Conservation (phyloP, 2,113 vertebrate genomes). For the Porphyrio hochstetteri region DNA sequence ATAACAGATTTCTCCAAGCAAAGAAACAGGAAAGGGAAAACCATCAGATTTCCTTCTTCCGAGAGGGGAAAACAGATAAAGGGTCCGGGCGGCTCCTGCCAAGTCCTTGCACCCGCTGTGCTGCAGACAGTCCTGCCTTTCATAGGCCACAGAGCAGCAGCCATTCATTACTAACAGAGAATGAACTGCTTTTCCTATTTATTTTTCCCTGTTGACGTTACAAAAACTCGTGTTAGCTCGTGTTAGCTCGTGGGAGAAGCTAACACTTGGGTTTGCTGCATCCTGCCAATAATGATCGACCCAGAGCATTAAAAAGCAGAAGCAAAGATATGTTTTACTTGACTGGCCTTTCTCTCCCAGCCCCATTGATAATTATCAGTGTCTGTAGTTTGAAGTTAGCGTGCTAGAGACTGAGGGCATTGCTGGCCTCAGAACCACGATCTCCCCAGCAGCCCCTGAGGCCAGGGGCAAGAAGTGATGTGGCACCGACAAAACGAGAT, state of each 20-base stretch:
- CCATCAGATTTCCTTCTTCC: slow-evolving; percentile 7
- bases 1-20: slow-evolving; percentile 29
- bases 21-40: slow-evolving; percentile 70
- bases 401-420: not conserved
- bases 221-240: too few relatives aligned
- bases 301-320: not conserved
- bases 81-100: not conserved
- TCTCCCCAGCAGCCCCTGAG: not conserved
- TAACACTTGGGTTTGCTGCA: not conserved
- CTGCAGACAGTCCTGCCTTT: not conserved
- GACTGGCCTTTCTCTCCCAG: not conserved
- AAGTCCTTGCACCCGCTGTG: not conserved
- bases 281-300: not conserved
- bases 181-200: not conserved
- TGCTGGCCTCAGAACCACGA: accelerated
- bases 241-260: not conserved
- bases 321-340: not conserved
- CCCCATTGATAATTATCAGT: accelerated
- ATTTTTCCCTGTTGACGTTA: not conserved
- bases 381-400: not conserved
- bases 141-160: not conserved
- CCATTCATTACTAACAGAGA: not conserved
- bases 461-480: not conserved
- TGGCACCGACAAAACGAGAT: not conserved
- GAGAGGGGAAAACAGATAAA: slow-evolving; percentile 22